A percentile compares a stretch with the other conserved stretches of the same genome.
phyloP scores from a whole-genome alignment of 2,888 invertebrate genomes.

The Cosmorhoe ocellata region DNA sequence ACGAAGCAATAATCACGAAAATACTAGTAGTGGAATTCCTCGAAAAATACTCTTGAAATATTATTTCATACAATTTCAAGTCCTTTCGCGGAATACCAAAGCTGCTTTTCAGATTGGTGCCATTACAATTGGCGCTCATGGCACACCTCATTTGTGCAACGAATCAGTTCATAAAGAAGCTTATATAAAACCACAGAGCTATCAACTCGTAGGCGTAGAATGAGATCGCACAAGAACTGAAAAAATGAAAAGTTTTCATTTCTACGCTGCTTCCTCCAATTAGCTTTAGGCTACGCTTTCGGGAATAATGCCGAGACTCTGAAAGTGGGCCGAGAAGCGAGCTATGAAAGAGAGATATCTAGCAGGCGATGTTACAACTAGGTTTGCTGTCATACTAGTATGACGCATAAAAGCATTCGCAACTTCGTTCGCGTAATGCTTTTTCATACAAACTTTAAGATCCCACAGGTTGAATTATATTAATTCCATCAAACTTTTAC shows the following conservation, averaged over 20 bases:
- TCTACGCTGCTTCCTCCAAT: conserved; percentile 34
- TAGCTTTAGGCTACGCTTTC: conserved; percentile 35
- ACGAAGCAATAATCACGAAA: too few species aligned
- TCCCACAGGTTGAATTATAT: too few species aligned
- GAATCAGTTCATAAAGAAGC: not conserved
- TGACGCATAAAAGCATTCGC: too few species aligned
- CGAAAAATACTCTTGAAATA: too few species aligned
- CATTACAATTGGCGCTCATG: too few species aligned
- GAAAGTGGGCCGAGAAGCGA: conserved; percentile 31
- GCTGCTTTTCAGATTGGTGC: too few species aligned
- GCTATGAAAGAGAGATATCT: conserved; percentile 23
- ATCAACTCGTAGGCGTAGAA: conserved; percentile 16
- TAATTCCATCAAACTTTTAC: too few species aligned
- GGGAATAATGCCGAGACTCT: conserved; percentile 31
- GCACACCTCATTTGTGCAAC: not conserved
- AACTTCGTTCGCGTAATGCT: too few species aligned
- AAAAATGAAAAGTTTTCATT: conserved; percentile 33
- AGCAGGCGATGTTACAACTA: conserved; percentile 4
- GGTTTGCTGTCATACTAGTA: not conserved
- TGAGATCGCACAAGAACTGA: conserved; percentile 18
- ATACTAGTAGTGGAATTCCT: too few species aligned
- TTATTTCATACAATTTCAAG: too few species aligned
- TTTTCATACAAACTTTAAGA: too few species aligned
- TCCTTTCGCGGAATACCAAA: too few species aligned
- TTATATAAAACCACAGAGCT: conserved; percentile 1